Conservation (phyloP, 2,113 vertebrate genomes). For the Toxostoma redivivum region DNA sequence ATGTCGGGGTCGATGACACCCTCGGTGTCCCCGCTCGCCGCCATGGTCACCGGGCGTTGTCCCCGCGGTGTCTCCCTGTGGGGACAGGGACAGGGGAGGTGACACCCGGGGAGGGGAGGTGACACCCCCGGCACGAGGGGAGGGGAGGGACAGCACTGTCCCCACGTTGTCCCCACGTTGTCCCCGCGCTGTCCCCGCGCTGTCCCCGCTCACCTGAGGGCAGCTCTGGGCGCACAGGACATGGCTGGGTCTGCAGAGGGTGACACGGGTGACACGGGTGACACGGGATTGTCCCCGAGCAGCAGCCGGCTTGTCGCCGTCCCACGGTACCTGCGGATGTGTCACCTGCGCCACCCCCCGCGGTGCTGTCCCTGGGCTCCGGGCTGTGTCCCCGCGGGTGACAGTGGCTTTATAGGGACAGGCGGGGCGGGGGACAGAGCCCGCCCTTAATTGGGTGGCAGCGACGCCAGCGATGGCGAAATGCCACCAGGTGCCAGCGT, state of each 20-base stretch:
- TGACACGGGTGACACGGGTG: not conserved
- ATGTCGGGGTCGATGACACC: not conserved
- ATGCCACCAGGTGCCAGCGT: not conserved
- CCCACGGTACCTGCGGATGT: not conserved
- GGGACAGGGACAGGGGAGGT: not conserved
- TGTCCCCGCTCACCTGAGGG: not conserved
- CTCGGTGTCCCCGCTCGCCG: rapidly evolving
- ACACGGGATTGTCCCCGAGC: not conserved
- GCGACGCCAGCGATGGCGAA: not conserved
- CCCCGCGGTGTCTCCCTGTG: rapidly evolving
- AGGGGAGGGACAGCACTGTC: not conserved
- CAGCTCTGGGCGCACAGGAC: not conserved
- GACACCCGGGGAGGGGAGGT: not conserved
- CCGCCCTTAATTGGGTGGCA: not conserved
- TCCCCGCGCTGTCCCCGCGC: too few species aligned
- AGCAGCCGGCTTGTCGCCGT: not conserved
- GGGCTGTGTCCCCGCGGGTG: not conserved
- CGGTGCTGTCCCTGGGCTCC: not conserved
- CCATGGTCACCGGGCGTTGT: rapidly evolving
- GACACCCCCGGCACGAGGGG: rapidly evolving
- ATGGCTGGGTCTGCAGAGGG: not conserved
- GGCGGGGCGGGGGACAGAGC: not conserved
- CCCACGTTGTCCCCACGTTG: not conserved
- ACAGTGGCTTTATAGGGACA: not conserved
- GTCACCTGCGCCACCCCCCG: not conserved